phyloP scores from a whole-genome alignment of 2,888 invertebrate species.

The Achlya flavicornis region DNA sequence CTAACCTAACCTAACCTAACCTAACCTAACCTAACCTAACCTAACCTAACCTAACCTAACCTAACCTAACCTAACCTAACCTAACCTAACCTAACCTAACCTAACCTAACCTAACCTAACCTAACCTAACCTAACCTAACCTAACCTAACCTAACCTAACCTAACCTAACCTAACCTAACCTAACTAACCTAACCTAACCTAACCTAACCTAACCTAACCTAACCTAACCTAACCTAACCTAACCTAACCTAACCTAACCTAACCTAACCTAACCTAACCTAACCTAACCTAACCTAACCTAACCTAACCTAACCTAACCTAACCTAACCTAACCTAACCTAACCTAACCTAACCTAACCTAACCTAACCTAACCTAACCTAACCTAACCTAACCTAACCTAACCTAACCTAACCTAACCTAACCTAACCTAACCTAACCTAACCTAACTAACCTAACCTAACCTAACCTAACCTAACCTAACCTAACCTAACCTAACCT shows the following conservation, averaged over 20 bases:
- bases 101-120: slow-evolving; percentile 35
- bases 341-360: slow-evolving; percentile 11
- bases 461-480: slow-evolving; percentile 10
- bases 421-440: slow-evolving; percentile 1
- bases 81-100: slow-evolving; percentile 28
- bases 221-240: slow-evolving; percentile 16
- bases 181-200: slow-evolving; percentile 16
- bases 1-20: slow-evolving; percentile 28
- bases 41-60: slow-evolving; percentile 29
- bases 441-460: neutral
- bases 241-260: slow-evolving; percentile 15
- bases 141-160: slow-evolving; percentile 38
- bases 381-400: slow-evolving; percentile 12
- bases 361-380: slow-evolving; percentile 12
- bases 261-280: slow-evolving; percentile 11
- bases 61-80: slow-evolving; percentile 24
- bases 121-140: slow-evolving; percentile 29
- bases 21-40: slow-evolving; percentile 29
- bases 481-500: slow-evolving; percentile 11
- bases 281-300: neutral
- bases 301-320: slow-evolving; percentile 12
- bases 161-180: slow-evolving; percentile 20
- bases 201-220: slow-evolving; percentile 18
- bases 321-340: slow-evolving; percentile 11
- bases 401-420: slow-evolving; percentile 12